phyloP scores from a whole-genome alignment of 2,797 vertebrate species.

The Platalea minor region DNA sequence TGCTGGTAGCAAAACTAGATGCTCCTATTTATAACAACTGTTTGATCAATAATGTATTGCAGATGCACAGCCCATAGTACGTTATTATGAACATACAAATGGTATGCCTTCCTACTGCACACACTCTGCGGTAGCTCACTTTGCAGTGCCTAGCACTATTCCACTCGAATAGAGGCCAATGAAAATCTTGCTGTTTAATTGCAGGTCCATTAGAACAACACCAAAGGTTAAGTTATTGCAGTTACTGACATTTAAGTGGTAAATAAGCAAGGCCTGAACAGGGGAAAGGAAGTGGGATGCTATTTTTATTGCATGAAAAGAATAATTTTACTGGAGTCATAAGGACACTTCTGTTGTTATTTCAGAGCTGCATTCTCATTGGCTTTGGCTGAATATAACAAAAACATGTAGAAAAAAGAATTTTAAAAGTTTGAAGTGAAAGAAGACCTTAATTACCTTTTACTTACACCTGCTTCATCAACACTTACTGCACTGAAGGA shows the following conservation, averaged over 20 bases:
- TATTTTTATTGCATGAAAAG: background rate
- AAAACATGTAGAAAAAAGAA: background rate
- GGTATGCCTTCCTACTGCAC: background rate
- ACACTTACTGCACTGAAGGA: background rate
- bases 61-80: background rate
- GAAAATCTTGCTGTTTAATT: background rate
- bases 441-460: background rate
- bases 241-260: background rate
- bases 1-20: background rate
- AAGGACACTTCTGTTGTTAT: background rate
- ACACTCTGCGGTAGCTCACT: fast-evolving
- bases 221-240: background rate
- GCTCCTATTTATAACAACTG: constrained; percentile 40
- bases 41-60: constrained; percentile 66
- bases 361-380: background rate
- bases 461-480: background rate
- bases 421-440: background rate
- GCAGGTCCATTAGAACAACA: background rate
- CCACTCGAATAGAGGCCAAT: background rate
- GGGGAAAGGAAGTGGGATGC: background rate
- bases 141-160: background rate
- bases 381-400: background rate
- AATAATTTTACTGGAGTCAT: background rate
- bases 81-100: background rate
- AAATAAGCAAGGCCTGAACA: background rate